Base-by-base conservation (phyloP, 92 coral and sea anemone genomes). In the Epizoanthus ramosus region DNA sequence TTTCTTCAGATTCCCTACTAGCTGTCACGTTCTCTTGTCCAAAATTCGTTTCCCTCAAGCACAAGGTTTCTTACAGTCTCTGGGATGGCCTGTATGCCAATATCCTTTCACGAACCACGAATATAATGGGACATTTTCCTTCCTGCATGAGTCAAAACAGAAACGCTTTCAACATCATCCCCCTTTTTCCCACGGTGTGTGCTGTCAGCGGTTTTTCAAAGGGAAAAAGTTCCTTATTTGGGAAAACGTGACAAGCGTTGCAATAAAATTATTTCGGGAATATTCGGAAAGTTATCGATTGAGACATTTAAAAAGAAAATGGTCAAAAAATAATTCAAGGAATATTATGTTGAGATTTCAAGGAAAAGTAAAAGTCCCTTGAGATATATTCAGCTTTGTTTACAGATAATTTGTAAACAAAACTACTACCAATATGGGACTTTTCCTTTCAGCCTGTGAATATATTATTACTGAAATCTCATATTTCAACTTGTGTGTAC, bases 61-160 rank as follows among this genome's bases (percentile, higher is more conserved):
- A 77, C 25, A 24, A 63, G 14, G 57, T 77, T 35, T 43, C 70
- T 77, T 22, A 39, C 45, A 39, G 41, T 47, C 43, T 59, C 52
- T 77, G 71, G 9, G 59, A 76, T 21, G 37, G 28, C 24, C 43
- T 77, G 63, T 61, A 33, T 77, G 58, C 28, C 63, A 75, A 63
- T 43, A 61, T 77, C 43, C 28, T 47, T 63, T 39, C 39, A 61
- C 59, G 18, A 41, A 31, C 31, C 39, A 35, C 39, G 21, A 56
- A 22, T 37, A 77, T 35, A 60, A 59, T 41, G 12, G 57, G 28
- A 61, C 45, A 21, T 77, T 43, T n/a, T 59, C 37, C 14, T 77
- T 77, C 82, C 82, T 59, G 8, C 41, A 7, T 4, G 61, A 57
- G 24, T 15, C 59, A 41, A 77, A 63, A 77, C 71, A 61, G 21